A percentile compares a stretch with the other conserved stretches of the same genome.
These are phyloP conservation scores for Cyanistes caeruleus DNA, from an alignment of 2,113 vertebrate genomes.

Conservation along the genomic window DNA sequence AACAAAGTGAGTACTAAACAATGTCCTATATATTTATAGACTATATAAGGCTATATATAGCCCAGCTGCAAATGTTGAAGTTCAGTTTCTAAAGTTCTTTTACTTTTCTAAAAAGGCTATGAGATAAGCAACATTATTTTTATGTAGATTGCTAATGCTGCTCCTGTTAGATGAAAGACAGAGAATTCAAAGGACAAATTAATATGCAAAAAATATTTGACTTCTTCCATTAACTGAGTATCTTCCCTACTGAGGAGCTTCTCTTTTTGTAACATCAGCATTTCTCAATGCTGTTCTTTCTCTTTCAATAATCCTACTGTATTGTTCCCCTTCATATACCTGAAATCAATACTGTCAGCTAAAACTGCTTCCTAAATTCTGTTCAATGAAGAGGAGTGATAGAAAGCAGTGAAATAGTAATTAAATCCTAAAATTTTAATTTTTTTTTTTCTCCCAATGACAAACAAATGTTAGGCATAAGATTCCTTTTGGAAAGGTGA, in stretches of 20 bases:
- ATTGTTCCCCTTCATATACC: neutral
- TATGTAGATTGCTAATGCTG: neutral
- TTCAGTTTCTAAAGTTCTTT: neutral
- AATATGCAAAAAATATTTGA: neutral
- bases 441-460: neutral
- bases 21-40: slow-evolving; percentile 5
- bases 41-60: slow-evolving; percentile 14
- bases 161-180: neutral
- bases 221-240: neutral
- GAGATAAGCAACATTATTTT: neutral
- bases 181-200: neutral
- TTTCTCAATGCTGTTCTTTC: neutral
- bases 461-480: neutral
- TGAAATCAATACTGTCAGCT: neutral
- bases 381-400: neutral
- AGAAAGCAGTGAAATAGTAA: neutral
- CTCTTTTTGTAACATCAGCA: neutral
- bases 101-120: neutral
- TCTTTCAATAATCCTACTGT: neutral
- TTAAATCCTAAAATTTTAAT: neutral
- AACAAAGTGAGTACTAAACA: neutral
- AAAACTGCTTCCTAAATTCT: neutral
- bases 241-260: neutral
- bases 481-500: neutral
- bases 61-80: neutral